Evolutionary conservation across 2,113 vertebrate species (phyloP).

Genomic region (Oriolus oriolus): DNA sequence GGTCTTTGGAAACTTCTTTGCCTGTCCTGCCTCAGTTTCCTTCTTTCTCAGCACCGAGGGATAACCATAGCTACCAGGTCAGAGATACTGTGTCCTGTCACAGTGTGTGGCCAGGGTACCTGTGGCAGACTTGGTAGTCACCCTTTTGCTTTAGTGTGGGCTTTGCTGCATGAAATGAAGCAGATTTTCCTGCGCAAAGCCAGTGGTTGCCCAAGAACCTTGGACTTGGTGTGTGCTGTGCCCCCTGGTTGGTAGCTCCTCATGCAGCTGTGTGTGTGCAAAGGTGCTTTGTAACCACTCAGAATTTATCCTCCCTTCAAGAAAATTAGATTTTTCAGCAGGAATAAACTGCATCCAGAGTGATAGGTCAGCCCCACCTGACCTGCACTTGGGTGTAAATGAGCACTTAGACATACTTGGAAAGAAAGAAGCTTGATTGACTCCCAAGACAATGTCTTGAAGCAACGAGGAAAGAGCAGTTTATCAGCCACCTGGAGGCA

Average conservation of each 20-base stretch:
- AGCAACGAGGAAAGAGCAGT: background rate
- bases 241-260: background rate
- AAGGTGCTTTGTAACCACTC: background rate
- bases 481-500: conserved; percentile 8
- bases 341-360: background rate
- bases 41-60: background rate
- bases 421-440: background rate
- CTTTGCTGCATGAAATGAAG: background rate
- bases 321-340: background rate
- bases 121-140: background rate
- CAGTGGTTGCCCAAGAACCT: background rate
- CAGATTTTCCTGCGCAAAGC: background rate
- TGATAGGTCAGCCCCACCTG: background rate
- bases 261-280: background rate
- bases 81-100: background rate
- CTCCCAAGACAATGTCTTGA: background rate
- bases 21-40: background rate
- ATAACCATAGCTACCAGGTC: background rate
- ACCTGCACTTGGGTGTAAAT: background rate
- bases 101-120: accelerated
- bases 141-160: background rate
- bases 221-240: background rate
- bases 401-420: background rate
- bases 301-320: background rate
- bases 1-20: background rate